phyloP scores from a whole-genome alignment of 2,113 vertebrate species.

The Nothoprocta perdicaria region DNA sequence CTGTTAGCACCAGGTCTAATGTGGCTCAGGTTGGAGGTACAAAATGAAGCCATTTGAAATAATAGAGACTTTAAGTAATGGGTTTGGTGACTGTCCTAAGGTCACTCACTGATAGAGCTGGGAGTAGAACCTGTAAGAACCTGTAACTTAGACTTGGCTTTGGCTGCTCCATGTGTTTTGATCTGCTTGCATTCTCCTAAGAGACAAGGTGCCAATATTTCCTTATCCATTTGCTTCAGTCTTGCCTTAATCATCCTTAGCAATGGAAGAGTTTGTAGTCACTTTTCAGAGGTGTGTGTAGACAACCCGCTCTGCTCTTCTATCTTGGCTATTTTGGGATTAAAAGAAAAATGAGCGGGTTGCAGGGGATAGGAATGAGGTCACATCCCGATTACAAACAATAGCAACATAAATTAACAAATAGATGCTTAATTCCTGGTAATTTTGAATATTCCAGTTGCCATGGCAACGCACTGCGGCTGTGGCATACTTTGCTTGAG shows the following conservation, averaged over 20 bases:
- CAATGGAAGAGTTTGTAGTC: not conserved
- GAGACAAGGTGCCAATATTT: not conserved
- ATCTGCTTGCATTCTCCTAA: not conserved
- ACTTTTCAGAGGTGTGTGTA: not conserved
- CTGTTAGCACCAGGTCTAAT: not conserved
- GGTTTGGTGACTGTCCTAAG: not conserved
- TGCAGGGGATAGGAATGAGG: not conserved
- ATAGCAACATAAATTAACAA: not conserved
- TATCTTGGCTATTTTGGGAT: not conserved
- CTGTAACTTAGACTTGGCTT: not conserved
- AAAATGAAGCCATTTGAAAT: not conserved
- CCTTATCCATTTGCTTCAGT: not conserved
- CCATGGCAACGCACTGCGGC: constrained; percentile 14
- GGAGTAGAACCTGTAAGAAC: not conserved
- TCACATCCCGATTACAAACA: not conserved
- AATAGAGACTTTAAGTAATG: not conserved
- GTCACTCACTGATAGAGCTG: not conserved
- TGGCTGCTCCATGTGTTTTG: not conserved
- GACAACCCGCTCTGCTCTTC: fast-evolving
- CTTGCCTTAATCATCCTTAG: not conserved
- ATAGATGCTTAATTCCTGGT: constrained; percentile 10
- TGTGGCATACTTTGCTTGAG: constrained; percentile 14
- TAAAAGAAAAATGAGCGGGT: not conserved
- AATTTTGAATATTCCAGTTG: constrained; percentile 36
- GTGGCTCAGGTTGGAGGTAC: not conserved